phyloP scores from a whole-genome alignment of 2,113 vertebrate genomes.

The Caloenas nicobarica region DNA sequence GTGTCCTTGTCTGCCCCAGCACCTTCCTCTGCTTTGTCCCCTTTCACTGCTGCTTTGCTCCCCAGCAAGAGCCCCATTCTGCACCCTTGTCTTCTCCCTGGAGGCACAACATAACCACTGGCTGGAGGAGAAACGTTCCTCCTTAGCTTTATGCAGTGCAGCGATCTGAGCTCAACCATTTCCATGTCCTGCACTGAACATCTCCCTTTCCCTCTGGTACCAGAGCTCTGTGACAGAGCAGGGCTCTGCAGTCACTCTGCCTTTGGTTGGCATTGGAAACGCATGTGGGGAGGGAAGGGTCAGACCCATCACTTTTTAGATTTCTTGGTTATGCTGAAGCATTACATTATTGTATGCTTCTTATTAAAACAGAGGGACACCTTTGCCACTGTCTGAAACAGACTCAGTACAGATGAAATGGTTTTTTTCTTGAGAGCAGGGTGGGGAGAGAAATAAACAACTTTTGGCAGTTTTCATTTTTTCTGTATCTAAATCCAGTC shows the following conservation, averaged over 20 bases:
- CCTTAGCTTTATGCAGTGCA: background rate
- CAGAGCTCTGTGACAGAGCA: background rate
- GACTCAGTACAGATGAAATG: background rate
- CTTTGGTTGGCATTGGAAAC: background rate
- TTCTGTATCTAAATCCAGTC: background rate
- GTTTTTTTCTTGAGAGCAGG: background rate
- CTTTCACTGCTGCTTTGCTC: background rate
- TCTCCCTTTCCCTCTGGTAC: background rate
- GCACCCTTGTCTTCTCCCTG: background rate
- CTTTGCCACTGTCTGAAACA: background rate
- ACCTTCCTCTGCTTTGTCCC: background rate
- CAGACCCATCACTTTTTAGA: background rate
- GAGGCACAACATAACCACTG: accelerated
- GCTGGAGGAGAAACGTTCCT: background rate
- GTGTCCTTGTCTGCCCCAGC: background rate
- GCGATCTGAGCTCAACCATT: background rate
- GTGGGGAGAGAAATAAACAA: background rate
- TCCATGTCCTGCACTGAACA: background rate
- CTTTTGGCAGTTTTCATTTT: background rate
- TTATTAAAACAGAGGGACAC: background rate
- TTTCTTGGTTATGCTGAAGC: background rate
- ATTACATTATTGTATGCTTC: background rate
- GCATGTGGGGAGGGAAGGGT: background rate
- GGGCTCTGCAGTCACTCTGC: background rate
- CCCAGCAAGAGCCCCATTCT: background rate